Conservation (phyloP, 2,113 vertebrate genomes). For the Pollachius pollachius region DNA sequence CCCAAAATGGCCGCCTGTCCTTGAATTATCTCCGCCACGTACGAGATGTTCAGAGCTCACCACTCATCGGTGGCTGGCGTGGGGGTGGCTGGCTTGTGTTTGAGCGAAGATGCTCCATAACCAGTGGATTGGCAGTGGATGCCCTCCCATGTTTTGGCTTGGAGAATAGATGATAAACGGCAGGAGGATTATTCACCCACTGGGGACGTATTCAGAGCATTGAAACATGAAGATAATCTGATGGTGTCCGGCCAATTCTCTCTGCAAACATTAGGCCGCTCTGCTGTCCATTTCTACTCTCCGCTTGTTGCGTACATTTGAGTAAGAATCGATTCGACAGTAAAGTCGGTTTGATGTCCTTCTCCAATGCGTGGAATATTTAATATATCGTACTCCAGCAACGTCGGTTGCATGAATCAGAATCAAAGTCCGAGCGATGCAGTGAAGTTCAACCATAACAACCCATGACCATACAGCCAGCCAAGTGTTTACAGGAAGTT, state of each 20-base stretch:
- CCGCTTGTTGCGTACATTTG: no score
- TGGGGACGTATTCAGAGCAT: not conserved
- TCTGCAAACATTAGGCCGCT: no score
- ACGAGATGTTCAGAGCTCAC: constrained; percentile 8
- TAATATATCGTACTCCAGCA: no score
- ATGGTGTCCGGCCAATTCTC: not conserved
- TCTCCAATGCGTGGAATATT: no score
- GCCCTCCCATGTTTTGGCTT: not conserved
- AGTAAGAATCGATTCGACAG: no score
- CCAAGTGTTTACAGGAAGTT: constrained; percentile 26
- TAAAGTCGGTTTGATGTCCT: no score
- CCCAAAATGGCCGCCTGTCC: constrained; percentile 54
- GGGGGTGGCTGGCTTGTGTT: not conserved
- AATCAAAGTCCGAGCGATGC: no score
- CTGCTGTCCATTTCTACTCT: not conserved
- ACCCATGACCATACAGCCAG: not conserved
- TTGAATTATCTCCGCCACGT: constrained; percentile 37
- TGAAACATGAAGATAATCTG: not conserved
- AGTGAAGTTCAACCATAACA: no score
- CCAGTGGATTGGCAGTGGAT: not conserved
- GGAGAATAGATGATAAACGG: not conserved
- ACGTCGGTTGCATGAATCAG: no score
- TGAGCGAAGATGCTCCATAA: not conserved
- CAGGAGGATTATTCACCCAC: no score
- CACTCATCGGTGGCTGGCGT: not conserved